These are phyloP conservation scores for Oreochromis niloticus DNA, from an alignment of 2,113 vertebrate species.

Conservation along the genomic window DNA sequence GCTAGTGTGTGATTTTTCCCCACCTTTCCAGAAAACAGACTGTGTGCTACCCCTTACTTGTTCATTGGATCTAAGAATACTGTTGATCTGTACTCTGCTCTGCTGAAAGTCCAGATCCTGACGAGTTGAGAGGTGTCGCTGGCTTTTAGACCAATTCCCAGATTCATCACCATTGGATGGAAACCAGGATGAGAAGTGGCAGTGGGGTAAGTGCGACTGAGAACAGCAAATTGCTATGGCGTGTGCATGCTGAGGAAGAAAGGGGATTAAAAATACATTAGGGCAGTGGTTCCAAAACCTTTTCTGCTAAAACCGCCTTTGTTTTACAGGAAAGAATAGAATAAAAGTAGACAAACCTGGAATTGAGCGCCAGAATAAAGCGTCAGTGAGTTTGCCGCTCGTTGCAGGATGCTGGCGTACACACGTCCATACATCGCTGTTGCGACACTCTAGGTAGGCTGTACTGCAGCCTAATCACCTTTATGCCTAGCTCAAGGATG, in stretches of 20 bases:
- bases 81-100: conserved; percentile 77
- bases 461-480: not conserved
- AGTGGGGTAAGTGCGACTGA: not conserved
- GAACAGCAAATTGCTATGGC: not conserved
- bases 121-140: conserved; percentile 49
- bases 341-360: conserved; percentile 20
- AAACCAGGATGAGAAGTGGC: conserved; percentile 26
- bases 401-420: conserved; percentile 48
- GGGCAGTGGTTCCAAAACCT: not conserved
- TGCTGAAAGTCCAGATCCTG: conserved; percentile 80
- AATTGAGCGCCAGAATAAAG: not conserved
- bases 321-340: not conserved
- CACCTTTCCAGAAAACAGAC: not conserved
- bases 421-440: conserved; percentile 63
- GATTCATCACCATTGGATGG: not conserved
- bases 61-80: conserved; percentile 79
- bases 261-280: not conserved
- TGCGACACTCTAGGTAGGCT: not conserved
- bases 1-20: not conserved
- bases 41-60: conserved; percentile 44
- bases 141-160: not conserved
- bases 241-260: not conserved
- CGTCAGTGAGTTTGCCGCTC: conserved; percentile 15
- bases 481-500: not conserved
- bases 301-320: not conserved